Conservation (phyloP, 2,113 vertebrate genomes). For the Arizona elegans region DNA sequence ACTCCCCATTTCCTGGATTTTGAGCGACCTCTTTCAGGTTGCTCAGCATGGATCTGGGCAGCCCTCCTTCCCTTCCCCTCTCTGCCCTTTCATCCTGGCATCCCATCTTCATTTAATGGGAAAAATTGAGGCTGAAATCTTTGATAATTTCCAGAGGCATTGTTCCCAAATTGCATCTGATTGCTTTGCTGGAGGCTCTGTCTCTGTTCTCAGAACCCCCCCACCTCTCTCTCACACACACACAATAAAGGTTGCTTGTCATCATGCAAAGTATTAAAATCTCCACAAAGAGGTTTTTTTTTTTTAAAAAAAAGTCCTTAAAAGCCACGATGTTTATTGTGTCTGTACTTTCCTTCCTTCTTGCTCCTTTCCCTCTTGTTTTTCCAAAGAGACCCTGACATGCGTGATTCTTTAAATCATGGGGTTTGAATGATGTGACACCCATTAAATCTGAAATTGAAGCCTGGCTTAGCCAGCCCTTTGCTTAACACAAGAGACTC, state of each 20-base stretch:
- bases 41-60: not conserved
- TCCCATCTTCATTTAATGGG: not conserved
- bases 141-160: not conserved
- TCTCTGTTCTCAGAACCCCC: not conserved
- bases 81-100: not conserved
- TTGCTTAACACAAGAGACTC: not conserved
- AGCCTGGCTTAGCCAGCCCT: not conserved
- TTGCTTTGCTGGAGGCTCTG: slow-evolving; percentile 22
- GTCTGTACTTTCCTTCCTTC: slow-evolving; percentile 29
- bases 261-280: slow-evolving; percentile 56
- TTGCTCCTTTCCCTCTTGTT: slow-evolving; percentile 7
- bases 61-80: not conserved
- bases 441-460: slow-evolving; percentile 48
- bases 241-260: slow-evolving; percentile 36
- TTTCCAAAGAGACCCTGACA: slow-evolving; percentile 39
- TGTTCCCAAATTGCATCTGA: slow-evolving; percentile 47
- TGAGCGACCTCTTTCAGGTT: not conserved
- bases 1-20: not conserved
- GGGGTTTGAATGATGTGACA: not conserved
- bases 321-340: slow-evolving; percentile 38
- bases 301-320: not conserved
- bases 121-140: slow-evolving; percentile 45
- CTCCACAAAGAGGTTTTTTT: slow-evolving; percentile 2
- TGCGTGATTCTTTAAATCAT: slow-evolving; percentile 45
- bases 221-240: not conserved